phyloP scores from a whole-genome alignment of 2,797 vertebrate genomes.

The Prunella strophiata region DNA sequence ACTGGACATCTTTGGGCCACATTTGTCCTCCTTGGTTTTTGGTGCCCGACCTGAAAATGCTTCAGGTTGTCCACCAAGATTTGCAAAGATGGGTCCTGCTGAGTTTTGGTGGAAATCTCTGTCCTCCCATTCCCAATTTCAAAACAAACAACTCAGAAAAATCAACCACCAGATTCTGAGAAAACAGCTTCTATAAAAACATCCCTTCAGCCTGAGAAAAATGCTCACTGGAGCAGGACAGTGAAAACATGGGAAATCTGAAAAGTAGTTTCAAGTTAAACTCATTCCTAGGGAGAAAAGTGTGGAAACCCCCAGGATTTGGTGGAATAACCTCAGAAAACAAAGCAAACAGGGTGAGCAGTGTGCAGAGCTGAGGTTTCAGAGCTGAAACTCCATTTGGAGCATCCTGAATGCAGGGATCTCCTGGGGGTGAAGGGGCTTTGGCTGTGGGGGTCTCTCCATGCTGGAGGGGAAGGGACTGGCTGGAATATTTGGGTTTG shows the following conservation, averaged over 20 bases:
- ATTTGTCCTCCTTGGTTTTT: background rate
- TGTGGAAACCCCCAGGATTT: background rate
- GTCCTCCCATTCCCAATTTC: background rate
- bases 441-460: background rate
- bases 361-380: background rate
- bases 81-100: background rate
- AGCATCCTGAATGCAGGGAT: background rate
- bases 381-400: background rate
- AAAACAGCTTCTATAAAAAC: background rate
- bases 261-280: background rate
- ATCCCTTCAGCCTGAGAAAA: background rate
- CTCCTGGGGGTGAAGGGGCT: background rate
- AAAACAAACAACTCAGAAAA: background rate
- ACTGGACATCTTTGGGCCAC: rapidly evolving
- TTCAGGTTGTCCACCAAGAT: background rate
- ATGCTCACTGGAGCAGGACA: background rate
- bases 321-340: background rate
- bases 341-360: background rate
- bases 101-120: background rate
- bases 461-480: background rate
- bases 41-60: background rate
- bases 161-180: background rate
- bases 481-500: background rate
- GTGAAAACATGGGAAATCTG: background rate
- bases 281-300: background rate